phyloP scores from a whole-genome alignment of 2,888 invertebrate species.

The Mesorhabditis spiculigera region DNA sequence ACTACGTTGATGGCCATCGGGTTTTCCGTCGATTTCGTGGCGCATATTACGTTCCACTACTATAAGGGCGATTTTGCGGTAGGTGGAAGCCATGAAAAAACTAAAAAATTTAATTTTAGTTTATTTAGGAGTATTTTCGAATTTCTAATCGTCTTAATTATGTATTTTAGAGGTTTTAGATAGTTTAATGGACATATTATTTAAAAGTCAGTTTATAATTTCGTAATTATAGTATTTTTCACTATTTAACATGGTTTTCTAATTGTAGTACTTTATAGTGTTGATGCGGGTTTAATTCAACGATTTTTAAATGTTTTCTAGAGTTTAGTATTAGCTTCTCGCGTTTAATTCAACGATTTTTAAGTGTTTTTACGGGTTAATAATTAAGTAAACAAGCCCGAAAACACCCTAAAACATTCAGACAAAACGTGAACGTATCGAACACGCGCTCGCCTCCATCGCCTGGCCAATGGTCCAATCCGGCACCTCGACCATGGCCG shows the following conservation, averaged over 20 bases:
- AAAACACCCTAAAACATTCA: constrained; percentile 14
- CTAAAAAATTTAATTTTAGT: neutral
- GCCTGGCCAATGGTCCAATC: constrained; percentile 58
- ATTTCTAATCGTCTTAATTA: neutral
- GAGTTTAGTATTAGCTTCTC: too few species aligned
- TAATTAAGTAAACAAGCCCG: neutral
- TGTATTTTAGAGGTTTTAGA: too few species aligned
- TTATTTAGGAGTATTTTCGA: constrained; percentile 8
- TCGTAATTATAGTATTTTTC: too few species aligned
- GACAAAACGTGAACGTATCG: constrained; percentile 44
- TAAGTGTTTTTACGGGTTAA: neutral
- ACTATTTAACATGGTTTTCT: too few species aligned
- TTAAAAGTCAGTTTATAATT: too few species aligned
- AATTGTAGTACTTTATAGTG: too few species aligned
- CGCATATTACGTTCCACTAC: constrained; percentile 57
- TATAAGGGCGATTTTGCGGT: constrained; percentile 54
- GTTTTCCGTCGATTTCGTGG: constrained; percentile 57
- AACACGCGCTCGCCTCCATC: constrained; percentile 53
- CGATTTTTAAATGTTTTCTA: too few species aligned
- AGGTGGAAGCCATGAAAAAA: neutral
- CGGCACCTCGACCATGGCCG: constrained; percentile 51
- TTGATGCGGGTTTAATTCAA: too few species aligned
- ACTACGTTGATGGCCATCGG: constrained; percentile 54
- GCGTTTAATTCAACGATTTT: too few species aligned
- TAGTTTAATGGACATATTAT: too few species aligned